A percentile compares a stretch with the other conserved stretches of the same genome.
Evolutionary conservation across 2,113 vertebrate species (phyloP).

Genomic region (Pterocles burchelli): DNA sequence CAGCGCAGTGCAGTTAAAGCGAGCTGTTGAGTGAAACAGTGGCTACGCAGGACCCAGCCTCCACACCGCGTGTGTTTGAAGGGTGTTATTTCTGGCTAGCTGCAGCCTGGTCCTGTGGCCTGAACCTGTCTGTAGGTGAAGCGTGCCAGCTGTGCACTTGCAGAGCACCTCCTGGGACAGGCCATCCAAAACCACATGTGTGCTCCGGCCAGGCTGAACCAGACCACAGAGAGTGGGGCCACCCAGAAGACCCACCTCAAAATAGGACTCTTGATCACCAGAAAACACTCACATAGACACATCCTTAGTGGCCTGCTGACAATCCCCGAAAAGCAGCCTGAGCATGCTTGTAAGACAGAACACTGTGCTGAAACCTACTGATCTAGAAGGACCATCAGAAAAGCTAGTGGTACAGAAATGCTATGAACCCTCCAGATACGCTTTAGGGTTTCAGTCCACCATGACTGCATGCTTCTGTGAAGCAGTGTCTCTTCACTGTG

Average conservation of each 20-base stretch:
- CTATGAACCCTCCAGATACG: neutral
- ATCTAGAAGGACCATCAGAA: neutral
- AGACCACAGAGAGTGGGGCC: neutral
- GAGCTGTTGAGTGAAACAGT: neutral
- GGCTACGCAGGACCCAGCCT: neutral
- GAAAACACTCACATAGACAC: neutral
- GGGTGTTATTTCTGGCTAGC: neutral
- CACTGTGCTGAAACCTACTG: neutral
- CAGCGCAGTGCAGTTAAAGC: neutral
- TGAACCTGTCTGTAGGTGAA: accelerated
- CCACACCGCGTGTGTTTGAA: neutral
- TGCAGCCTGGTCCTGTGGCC: neutral
- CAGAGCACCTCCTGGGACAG: neutral
- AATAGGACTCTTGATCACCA: neutral
- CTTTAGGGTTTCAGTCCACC: neutral
- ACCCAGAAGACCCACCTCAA: neutral
- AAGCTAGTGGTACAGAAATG: neutral
- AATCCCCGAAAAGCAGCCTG: neutral
- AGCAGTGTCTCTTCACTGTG: neutral
- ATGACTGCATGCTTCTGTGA: neutral
- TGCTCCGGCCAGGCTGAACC: neutral
- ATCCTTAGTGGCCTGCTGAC: neutral
- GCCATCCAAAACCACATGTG: neutral
- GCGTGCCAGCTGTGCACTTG: neutral
- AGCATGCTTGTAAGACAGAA: accelerated